Percentiles rank a stretch among this genome's conserved stretches.
phyloP scores from a whole-genome alignment of 2,113 vertebrate genomes.

The Pterophyllum scalare region DNA sequence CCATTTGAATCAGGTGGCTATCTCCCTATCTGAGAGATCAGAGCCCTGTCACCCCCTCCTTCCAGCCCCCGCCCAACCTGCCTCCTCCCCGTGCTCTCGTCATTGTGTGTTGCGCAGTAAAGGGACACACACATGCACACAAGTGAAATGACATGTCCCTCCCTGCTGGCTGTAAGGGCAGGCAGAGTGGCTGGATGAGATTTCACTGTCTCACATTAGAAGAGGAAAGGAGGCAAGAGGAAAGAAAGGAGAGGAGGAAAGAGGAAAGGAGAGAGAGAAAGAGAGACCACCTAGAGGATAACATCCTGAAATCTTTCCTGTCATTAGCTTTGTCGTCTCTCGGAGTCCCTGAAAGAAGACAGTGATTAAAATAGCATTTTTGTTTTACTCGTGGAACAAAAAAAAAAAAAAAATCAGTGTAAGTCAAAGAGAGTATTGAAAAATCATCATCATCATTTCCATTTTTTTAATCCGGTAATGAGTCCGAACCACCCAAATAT shows the following conservation, averaged over 20 bases:
- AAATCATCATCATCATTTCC: no score
- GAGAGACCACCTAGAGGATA: slow-evolving; percentile 44
- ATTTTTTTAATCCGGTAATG: background rate
- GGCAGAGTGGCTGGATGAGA: slow-evolving; percentile 83
- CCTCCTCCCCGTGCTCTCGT: slow-evolving; percentile 63
- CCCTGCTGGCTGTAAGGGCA: slow-evolving; percentile 69
- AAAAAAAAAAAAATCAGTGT: no score
- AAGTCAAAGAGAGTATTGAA: background rate
- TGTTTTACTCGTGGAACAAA: background rate
- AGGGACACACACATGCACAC: slow-evolving; percentile 44
- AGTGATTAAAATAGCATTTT: background rate
- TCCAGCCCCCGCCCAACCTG: slow-evolving; percentile 51
- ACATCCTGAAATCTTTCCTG: slow-evolving; percentile 11
- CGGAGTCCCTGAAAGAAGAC: background rate
- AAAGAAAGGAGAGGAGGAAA: slow-evolving; percentile 40
- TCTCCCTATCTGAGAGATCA: slow-evolving; percentile 90
- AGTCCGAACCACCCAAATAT: background rate
- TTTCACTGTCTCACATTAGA: slow-evolving; percentile 85
- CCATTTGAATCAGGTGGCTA: slow-evolving; percentile 91
- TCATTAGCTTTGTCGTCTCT: background rate
- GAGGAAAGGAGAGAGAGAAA: slow-evolving; percentile 7
- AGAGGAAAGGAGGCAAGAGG: slow-evolving; percentile 36
- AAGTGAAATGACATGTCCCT: slow-evolving; percentile 86
- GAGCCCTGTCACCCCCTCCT: slow-evolving; percentile 82
- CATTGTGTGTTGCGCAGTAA: slow-evolving; percentile 69